These are phyloP conservation scores for Camelus dromedarius DNA, from an alignment of 2,113 vertebrate genomes.

Conservation along the genomic window DNA sequence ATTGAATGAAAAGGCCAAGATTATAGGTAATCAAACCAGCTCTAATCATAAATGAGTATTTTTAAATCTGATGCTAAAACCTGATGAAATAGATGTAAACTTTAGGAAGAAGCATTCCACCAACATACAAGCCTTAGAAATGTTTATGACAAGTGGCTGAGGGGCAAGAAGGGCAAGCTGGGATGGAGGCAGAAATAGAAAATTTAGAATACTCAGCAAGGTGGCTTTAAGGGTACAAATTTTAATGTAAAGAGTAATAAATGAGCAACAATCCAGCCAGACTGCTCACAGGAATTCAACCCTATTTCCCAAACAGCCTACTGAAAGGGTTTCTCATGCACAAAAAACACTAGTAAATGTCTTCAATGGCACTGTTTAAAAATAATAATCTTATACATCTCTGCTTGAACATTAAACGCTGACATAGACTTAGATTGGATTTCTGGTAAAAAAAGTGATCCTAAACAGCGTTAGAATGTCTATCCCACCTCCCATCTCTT, in stretches of 20 bases:
- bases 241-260: conserved; percentile 8
- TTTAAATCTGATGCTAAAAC: background rate
- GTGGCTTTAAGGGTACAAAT: background rate
- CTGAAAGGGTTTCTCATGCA: background rate
- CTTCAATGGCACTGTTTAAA: background rate
- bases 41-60: conserved; percentile 36
- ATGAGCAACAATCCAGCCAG: background rate
- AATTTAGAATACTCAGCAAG: background rate
- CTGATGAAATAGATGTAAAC: background rate
- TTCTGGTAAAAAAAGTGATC: conserved; percentile 4
- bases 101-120: background rate
- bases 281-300: background rate
- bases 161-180: background rate
- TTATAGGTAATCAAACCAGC: conserved; percentile 39
- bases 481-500: background rate
- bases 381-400: background rate
- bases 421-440: background rate
- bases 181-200: background rate
- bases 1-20: conserved; percentile 31
- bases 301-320: conserved; percentile 4
- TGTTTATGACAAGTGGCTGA: background rate
- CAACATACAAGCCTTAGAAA: background rate
- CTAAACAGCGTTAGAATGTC: background rate
- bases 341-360: background rate
- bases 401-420: conserved; percentile 4